Percentiles rank a stretch among this genome's conserved stretches.
These are phyloP conservation scores for Tachysurus vachellii DNA, from an alignment of 2,113 vertebrate species.

Conservation along the genomic window DNA sequence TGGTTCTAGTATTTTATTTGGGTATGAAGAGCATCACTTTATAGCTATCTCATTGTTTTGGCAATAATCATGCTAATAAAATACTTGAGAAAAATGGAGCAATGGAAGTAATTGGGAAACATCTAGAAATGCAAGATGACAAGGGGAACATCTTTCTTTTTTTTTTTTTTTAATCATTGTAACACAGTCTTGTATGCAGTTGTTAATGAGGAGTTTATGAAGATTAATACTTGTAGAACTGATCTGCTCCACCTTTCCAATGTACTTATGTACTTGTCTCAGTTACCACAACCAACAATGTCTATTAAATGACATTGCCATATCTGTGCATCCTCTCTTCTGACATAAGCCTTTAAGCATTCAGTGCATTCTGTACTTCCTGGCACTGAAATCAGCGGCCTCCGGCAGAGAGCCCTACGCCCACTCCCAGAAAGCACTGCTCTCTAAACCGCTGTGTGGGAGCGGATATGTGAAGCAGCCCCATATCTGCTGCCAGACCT, in stretches of 20 bases:
- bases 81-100: neutral
- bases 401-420: constrained; percentile 30
- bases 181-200: neutral
- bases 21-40: neutral
- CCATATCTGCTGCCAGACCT: constrained; percentile 36
- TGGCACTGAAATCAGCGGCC: constrained; percentile 14
- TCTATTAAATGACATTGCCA: constrained; percentile 13
- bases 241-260: neutral
- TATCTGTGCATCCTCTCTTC: constrained; percentile 15
- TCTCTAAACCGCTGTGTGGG: constrained; percentile 45
- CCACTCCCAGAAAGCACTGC: constrained; percentile 40
- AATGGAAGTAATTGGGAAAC: neutral
- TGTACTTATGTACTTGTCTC: neutral
- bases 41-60: too few species aligned
- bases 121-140: neutral
- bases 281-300: neutral
- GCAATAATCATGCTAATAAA: too few species aligned
- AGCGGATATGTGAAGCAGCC: constrained; percentile 38
- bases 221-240: neutral
- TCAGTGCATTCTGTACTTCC: constrained; percentile 11
- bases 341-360: neutral
- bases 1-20: neutral
- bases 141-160: neutral
- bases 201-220: neutral
- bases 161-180: neutral